A percentile compares a stretch with the other conserved stretches of the same genome.
These are phyloP conservation scores for Macrotis lagotis DNA, from an alignment of 2,113 vertebrate genomes.

Conservation along the genomic window DNA sequence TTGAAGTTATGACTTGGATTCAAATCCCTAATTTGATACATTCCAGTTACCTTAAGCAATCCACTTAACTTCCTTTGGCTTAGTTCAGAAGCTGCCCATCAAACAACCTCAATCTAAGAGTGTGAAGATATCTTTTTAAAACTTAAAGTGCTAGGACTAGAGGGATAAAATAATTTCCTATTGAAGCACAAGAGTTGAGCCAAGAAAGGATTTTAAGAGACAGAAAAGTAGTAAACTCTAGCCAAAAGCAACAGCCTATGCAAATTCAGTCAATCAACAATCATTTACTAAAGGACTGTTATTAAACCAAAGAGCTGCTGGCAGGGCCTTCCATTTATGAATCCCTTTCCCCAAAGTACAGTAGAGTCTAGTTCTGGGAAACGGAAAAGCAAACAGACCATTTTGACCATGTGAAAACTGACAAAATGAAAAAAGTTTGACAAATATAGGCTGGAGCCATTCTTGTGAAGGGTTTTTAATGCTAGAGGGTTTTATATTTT, in stretches of 20 bases:
- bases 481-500: constrained; percentile 46
- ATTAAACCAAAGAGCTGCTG: not conserved
- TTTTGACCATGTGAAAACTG: not conserved
- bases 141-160: not conserved
- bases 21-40: not conserved
- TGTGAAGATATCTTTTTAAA: not conserved
- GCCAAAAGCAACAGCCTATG: not conserved
- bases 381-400: not conserved
- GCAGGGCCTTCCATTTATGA: not conserved
- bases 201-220: not conserved
- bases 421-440: constrained; percentile 11
- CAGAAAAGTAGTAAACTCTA: not conserved
- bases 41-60: not conserved
- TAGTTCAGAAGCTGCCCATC: not conserved
- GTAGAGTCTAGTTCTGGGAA: not conserved
- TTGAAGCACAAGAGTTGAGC: not conserved
- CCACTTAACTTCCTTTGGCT: not conserved
- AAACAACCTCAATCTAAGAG: not conserved
- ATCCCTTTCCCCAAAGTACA: not conserved
- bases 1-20: not conserved
- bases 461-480: not conserved
- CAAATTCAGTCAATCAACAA: not conserved
- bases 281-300: not conserved
- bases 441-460: not conserved
- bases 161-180: not conserved